These are phyloP conservation scores for Indicator indicator DNA, from an alignment of 2,113 vertebrate species.

Conservation along the genomic window DNA sequence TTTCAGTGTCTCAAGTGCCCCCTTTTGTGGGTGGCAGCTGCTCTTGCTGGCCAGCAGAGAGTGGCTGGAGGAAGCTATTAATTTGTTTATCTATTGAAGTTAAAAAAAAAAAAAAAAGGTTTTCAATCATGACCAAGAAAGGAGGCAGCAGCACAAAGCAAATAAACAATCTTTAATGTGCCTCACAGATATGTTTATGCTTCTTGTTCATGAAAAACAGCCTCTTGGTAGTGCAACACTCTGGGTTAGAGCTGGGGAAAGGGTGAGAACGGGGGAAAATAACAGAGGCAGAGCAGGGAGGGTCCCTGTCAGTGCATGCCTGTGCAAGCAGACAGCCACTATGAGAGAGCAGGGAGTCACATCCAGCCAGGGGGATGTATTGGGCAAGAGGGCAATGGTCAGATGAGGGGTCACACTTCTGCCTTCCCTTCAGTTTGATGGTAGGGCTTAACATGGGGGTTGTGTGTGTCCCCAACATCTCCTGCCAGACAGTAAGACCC, in stretches of 20 bases:
- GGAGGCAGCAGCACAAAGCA: neutral
- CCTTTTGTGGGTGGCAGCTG: neutral
- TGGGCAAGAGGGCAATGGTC: neutral
- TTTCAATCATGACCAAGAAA: slow-evolving; percentile 28
- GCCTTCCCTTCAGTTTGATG: neutral
- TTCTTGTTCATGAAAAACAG: neutral
- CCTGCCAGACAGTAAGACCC: neutral
- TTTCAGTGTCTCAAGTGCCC: neutral
- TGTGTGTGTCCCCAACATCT: rapidly evolving
- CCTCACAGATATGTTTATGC: slow-evolving; percentile 39
- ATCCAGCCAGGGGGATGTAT: neutral
- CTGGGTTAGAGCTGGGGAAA: neutral
- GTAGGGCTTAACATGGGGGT: neutral
- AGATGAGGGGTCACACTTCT: neutral
- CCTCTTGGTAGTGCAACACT: rapidly evolving
- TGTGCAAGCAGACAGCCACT: neutral
- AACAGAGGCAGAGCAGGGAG: neutral
- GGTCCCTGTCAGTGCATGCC: neutral
- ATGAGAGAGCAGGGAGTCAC: rapidly evolving
- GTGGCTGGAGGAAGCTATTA: neutral
- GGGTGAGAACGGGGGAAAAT: neutral
- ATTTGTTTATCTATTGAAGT: slow-evolving; percentile 12
- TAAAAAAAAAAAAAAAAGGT: neutral
- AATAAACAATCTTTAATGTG: slow-evolving; percentile 34
- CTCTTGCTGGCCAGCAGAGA: neutral